phyloP scores from a whole-genome alignment of 2,113 vertebrate genomes.

The Aphyosemion australe region DNA sequence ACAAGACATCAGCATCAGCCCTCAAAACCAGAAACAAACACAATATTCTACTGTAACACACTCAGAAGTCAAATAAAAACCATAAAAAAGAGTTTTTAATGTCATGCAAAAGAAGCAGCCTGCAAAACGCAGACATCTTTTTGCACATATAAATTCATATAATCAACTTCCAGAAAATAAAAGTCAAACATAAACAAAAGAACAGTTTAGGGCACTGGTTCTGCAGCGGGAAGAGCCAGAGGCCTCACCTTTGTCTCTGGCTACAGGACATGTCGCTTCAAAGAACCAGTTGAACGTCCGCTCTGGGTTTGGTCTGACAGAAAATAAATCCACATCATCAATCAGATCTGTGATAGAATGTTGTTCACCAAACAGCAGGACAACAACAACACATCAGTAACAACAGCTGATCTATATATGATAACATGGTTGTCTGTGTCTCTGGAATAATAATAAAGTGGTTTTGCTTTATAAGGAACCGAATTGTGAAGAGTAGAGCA shows the following conservation, averaged over 20 bases:
- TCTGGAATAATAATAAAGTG: background rate
- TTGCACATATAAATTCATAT: background rate
- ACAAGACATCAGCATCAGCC: too few relatives aligned
- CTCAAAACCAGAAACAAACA: too few relatives aligned
- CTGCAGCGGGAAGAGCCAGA: background rate
- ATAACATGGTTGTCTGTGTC: background rate
- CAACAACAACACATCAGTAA: background rate
- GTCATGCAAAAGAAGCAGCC: too few relatives aligned
- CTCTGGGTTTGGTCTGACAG: conserved; percentile 81
- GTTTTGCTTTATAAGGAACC: conserved; percentile 5
- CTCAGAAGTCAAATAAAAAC: too few relatives aligned
- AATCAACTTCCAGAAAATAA: background rate
- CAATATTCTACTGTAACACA: too few relatives aligned
- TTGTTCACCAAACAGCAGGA: background rate
- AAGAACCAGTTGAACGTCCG: conserved; percentile 88
- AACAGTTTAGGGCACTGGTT: too few relatives aligned
- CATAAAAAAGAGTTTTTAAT: too few relatives aligned
- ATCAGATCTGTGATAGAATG: background rate
- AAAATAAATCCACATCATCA: conserved; percentile 26
- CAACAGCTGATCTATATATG: background rate
- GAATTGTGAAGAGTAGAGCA: conserved; percentile 1
- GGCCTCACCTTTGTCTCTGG: conserved; percentile 83
- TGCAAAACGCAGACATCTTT: background rate
- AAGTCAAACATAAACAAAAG: background rate
- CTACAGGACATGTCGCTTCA: conserved; percentile 81